Base-by-base conservation (phyloP, 2,888 invertebrate species). In the Apotomis turbidana region DNA sequence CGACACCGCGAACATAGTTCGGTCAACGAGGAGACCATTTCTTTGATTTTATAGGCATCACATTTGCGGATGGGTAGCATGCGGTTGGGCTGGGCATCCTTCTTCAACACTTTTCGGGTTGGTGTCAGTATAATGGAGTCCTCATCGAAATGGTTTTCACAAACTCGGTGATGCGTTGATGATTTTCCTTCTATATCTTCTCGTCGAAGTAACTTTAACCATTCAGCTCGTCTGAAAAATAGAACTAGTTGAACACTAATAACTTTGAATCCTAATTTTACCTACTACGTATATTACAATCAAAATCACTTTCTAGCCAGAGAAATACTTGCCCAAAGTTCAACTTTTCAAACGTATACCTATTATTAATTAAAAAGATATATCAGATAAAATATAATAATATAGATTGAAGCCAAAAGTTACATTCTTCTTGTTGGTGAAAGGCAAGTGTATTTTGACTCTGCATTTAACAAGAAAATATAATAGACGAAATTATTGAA, bases 141-240 rank as follows among this genome's bases (percentile, higher is more conserved):
- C 10, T 49, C 49, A 9, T 36, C 36, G 10, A 57, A 57, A 12
- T 57, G 57, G 36, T 9, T 3, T 12, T 57, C 57, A 57, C 57
- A 57, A 9, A 57, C 57, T 10, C 57, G 27, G 36, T 10, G 10
- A 57, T 12, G 12, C 10, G 36, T 10, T 3, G 36, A 57, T 0
- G 8, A 3, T 57, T 8, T 36, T 3, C 8, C 6, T 8, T 36
- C 36, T 57, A 57, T 9, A 36, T 57, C 57, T 36, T 57, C 57
- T 36, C 57, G 27, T 10, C 3, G 10, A 8, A 57, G 27, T 13
- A 59, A 59, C n/a, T 41, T 59, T 13, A 59, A 44, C 59, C 59
- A 59, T 12, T 8, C 12, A 13, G n/a, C 44, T 44, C 41, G 59
- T 44, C 59, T 59, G 59, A 59, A 59, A 59, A 12, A 38, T 27